Base-by-base conservation (phyloP, 2,113 vertebrate species). In the Pontoporia blainvillei region DNA sequence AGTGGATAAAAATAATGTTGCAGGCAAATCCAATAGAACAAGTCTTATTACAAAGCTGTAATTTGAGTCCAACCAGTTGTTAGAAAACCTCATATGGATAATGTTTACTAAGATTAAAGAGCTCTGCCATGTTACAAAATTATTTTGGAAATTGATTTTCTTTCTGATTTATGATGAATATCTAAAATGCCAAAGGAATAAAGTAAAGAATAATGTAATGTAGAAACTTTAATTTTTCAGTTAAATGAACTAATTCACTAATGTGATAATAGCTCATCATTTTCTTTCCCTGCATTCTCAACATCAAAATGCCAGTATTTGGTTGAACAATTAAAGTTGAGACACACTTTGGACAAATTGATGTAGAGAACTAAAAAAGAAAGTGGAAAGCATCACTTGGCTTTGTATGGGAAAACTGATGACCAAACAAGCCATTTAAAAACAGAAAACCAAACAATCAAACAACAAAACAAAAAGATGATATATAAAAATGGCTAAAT, bases 241-340 rank as follows among this genome's bases (percentile, higher is more conserved):
- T 91, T 49, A 85, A 75, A 73, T 75, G 12, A 62, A 66, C 34
- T 69, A 83, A 84, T 82, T 91, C 49, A 69, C 31, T 90, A 88
- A 88, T 57, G 14, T 93, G 76, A 84, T 88, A 92, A 81, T 52
- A 8, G 75, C 82, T 95, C 44, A 85, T 86, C 20, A 5, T 97
- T 96, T 97, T 96, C 20, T 96, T 97, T 93, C 83, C 57, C 44
- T 67, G 14, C 15, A 96, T 73, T 71, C 25, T 88, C 71, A 91
- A 64, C 18, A n/a, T 39, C 5, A 81, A 94, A 87, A 96, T 85
- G 94, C 36, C 41, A 86, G 20, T 94, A 6, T 91, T 96, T 91
- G 8, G 82, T 8, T 64, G 86, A 52, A 15, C 29, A 62, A 94
- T n/a, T 44, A 72, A 81, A 20, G 31, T 29, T 41, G 61, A 90